Percentiles rank a stretch among this genome's conserved stretches.
These are phyloP conservation scores for Nipponacmea schrenckii DNA, from an alignment of 2,888 invertebrate genomes.

Conservation along the genomic window DNA sequence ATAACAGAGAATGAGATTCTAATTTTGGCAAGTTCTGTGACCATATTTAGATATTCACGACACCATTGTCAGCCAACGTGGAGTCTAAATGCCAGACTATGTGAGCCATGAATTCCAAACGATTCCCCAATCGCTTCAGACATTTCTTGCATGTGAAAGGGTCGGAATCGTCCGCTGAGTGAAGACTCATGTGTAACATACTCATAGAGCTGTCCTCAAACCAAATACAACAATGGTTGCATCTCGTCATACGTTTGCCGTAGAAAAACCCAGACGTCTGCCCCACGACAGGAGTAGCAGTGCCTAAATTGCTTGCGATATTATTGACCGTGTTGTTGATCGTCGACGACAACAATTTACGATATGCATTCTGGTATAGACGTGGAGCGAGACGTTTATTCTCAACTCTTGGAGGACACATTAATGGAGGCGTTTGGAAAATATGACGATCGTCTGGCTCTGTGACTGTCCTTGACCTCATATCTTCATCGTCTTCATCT, in stretches of 20 bases:
- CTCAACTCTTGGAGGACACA: neutral
- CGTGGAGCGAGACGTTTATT: neutral
- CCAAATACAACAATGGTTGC: conserved; percentile 36
- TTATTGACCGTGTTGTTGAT: neutral
- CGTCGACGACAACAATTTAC: neutral
- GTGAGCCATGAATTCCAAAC: conserved; percentile 56
- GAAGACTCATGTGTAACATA: conserved; percentile 51
- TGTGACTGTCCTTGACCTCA: neutral
- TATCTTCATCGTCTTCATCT: conserved; percentile 5
- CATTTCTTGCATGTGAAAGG: conserved; percentile 56
- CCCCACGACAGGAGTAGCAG: neutral
- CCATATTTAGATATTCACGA: neutral
- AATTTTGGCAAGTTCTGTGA: too few relatives aligned
- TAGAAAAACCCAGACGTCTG: conserved; percentile 14
- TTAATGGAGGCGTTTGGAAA: neutral
- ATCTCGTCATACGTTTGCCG: conserved; percentile 23
- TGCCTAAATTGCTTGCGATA: neutral
- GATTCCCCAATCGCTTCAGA: conserved; percentile 52
- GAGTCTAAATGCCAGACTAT: conserved; percentile 56
- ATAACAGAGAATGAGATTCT: too few relatives aligned
- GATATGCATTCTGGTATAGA: neutral
- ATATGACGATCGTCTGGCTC: neutral
- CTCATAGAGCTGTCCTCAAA: conserved; percentile 32
- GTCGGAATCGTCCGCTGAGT: conserved; percentile 47
- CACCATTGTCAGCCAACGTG: conserved; percentile 37